These are phyloP conservation scores for Sminthurinus aureus DNA, from an alignment of 2,888 invertebrate species.

Conservation along the genomic window DNA sequence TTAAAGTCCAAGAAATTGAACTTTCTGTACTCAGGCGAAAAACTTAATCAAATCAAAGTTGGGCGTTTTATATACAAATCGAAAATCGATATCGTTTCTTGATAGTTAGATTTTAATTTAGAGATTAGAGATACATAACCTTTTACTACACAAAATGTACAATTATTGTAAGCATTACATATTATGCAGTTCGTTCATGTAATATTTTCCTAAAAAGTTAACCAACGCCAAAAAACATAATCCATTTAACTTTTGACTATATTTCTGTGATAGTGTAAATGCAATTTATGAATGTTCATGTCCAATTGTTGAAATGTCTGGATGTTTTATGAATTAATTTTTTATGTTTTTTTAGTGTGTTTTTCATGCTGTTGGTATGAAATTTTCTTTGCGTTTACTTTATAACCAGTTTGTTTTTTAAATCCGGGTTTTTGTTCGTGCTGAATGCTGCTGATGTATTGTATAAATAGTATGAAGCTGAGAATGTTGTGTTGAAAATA, in stretches of 20 bases:
- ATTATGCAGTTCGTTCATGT: not conserved
- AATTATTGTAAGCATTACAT: not conserved
- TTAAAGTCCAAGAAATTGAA: too few species aligned
- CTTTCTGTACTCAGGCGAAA: too few species aligned
- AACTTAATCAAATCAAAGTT: too few species aligned
- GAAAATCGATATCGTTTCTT: too few species aligned
- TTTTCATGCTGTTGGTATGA: not conserved
- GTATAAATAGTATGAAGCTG: not conserved
- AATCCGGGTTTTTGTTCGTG: too few species aligned
- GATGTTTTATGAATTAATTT: not conserved
- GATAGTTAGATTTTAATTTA: too few species aligned
- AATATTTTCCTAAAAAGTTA: not conserved
- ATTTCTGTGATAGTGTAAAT: constrained; percentile 22
- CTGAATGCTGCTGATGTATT: not conserved
- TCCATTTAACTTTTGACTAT: constrained; percentile 5
- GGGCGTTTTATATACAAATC: too few species aligned
- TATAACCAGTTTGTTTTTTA: not conserved
- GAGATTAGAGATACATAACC: too few species aligned
- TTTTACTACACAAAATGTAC: too few species aligned
- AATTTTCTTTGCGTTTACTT: not conserved
- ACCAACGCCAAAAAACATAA: constrained; percentile 5
- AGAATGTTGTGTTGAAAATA: not conserved
- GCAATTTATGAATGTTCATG: not conserved
- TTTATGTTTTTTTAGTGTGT: not conserved
- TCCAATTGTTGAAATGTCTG: not conserved